A percentile compares a stretch with the other conserved stretches of the same genome.
Conservation (phyloP, 2,113 vertebrate species). For the Anarrhichthys ocellatus region DNA sequence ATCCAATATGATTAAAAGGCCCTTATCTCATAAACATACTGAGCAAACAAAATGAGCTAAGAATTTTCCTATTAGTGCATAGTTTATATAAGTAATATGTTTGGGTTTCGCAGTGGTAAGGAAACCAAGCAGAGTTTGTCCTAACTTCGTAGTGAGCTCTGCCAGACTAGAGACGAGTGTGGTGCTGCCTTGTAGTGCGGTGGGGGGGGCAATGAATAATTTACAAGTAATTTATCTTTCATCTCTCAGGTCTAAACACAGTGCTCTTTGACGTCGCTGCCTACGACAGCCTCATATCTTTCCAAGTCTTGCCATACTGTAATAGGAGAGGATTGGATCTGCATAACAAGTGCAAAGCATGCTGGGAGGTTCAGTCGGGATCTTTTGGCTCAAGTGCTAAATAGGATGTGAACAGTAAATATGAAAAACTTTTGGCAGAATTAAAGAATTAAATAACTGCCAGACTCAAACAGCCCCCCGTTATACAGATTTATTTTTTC, state of each 20-base stretch:
- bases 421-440: slow-evolving; percentile 15
- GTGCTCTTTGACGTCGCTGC: slow-evolving; percentile 28
- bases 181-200: slow-evolving; percentile 32
- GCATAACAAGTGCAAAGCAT: slow-evolving; percentile 46
- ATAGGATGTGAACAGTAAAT: slow-evolving; percentile 23
- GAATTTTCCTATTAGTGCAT: not conserved
- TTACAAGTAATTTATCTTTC: slow-evolving; percentile 65
- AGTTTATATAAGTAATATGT: not conserved
- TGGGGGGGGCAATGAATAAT: slow-evolving; percentile 59
- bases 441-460: slow-evolving; percentile 16
- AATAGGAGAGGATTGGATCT: slow-evolving; percentile 30
- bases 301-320: slow-evolving; percentile 12
- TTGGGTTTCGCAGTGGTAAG: not conserved
- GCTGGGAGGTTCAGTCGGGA: slow-evolving; percentile 15
- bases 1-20: not conserved
- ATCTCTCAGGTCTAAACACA: slow-evolving; percentile 59
- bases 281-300: slow-evolving; percentile 31
- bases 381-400: slow-evolving; percentile 21
- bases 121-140: slow-evolving; percentile 3
- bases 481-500: not conserved
- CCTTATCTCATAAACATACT: not conserved
- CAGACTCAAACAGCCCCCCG: not conserved
- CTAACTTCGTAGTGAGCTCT: slow-evolving; percentile 19
- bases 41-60: not conserved
- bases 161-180: slow-evolving; percentile 6